Conservation (phyloP, 2,113 vertebrate genomes). For the Australoheros scitulus region DNA sequence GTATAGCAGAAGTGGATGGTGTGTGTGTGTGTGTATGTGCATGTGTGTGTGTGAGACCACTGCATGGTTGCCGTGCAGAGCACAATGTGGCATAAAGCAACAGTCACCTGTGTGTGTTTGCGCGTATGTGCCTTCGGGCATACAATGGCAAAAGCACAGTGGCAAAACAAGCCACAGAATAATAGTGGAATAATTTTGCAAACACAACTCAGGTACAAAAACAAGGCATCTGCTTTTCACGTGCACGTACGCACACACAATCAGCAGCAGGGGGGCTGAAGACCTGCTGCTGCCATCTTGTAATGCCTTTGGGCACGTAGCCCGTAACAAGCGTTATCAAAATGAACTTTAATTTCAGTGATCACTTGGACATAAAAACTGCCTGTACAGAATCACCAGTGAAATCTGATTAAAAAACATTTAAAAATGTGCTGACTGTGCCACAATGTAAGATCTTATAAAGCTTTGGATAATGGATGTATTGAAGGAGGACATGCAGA, state of each 20-base stretch:
- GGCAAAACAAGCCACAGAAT: not conserved
- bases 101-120: not conserved
- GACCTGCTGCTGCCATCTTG: slow-evolving; percentile 1
- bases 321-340: not conserved
- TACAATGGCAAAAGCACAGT: not conserved
- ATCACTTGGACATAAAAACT: not conserved
- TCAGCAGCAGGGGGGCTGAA: not conserved
- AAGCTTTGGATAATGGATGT: not conserved
- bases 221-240: not conserved
- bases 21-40: slow-evolving; percentile 31
- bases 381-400: not conserved
- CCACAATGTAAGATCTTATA: not conserved
- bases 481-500: not conserved
- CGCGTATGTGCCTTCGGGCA: not conserved
- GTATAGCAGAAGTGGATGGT: slow-evolving; percentile 13
- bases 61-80: slow-evolving; percentile 46
- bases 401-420: not conserved
- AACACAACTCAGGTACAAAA: not conserved
- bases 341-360: not conserved
- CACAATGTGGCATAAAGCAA: slow-evolving; percentile 50
- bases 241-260: not conserved
- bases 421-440: not conserved
- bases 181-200: not conserved
- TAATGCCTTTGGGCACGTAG: not conserved
- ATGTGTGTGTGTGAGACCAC: slow-evolving; percentile 36